phyloP scores from a whole-genome alignment of 2,888 invertebrate genomes.

The Caenorhabditis panamensis region DNA sequence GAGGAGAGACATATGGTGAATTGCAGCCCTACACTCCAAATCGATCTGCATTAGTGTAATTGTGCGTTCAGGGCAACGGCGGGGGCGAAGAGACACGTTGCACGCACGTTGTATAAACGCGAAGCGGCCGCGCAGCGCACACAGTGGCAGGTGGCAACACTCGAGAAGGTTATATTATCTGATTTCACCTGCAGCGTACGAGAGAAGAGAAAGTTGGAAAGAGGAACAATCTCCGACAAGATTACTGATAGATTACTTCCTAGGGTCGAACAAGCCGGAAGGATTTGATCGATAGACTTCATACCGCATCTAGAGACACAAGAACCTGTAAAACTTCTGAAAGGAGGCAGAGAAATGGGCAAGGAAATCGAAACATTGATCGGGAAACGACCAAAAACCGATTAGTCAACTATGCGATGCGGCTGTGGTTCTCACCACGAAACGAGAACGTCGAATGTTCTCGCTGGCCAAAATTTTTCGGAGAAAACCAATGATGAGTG shows the following conservation, averaged over 20 bases:
- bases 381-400: constrained; percentile 43
- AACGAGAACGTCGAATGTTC: constrained; percentile 47
- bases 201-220: background rate
- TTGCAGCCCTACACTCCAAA: background rate
- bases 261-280: too few species aligned
- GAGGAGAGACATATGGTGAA: background rate
- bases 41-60: constrained; percentile 58
- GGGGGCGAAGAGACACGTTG: constrained; percentile 28
- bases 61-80: constrained; percentile 42
- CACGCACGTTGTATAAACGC: constrained; percentile 9
- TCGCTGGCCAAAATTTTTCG: constrained; percentile 33
- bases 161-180: constrained; percentile 13
- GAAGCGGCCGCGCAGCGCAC: constrained; percentile 32
- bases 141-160: constrained; percentile 9
- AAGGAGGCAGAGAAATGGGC: background rate
- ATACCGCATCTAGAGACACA: too few species aligned
- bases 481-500: background rate
- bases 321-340: background rate
- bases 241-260: too few species aligned
- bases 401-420: constrained; percentile 19
- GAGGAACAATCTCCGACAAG: background rate
- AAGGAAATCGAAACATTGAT: background rate
- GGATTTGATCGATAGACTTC: too few species aligned
- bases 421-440: constrained; percentile 43
- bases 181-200: constrained; percentile 3